Conservation (phyloP, 2,888 invertebrate genomes). For the Pammene aurita region DNA sequence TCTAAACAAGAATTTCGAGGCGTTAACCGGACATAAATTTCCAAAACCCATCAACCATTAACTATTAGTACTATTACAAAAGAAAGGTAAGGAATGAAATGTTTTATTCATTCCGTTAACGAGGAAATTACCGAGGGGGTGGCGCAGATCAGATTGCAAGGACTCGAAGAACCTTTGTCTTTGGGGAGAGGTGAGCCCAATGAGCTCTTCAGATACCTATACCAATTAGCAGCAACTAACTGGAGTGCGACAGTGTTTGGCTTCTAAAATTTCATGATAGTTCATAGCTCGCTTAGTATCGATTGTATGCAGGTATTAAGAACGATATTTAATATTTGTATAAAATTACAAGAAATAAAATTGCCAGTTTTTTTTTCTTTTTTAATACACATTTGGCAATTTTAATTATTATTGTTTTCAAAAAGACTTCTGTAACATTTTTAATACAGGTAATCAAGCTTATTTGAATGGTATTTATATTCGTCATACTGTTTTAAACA, state of each 20-base stretch:
- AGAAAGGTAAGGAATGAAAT: slow-evolving; percentile 82
- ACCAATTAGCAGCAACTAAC: slow-evolving; percentile 73
- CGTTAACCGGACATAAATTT: slow-evolving; percentile 72
- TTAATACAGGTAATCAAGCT: too few relatives aligned
- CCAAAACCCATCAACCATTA: slow-evolving; percentile 81
- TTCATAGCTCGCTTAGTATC: not conserved
- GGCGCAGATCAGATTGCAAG: slow-evolving; percentile 79
- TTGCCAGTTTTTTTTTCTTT: too few relatives aligned
- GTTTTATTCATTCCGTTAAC: slow-evolving; percentile 83
- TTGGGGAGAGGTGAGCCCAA: slow-evolving; percentile 75
- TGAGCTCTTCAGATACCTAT: slow-evolving; percentile 72
- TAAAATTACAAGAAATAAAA: too few relatives aligned
- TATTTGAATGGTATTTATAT: too few relatives aligned
- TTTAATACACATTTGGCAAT: too few relatives aligned
- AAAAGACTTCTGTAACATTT: too few relatives aligned
- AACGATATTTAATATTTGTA: not conserved
- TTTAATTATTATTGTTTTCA: too few relatives aligned
- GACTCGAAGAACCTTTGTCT: slow-evolving; percentile 77
- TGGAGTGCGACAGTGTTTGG: slow-evolving; percentile 46
- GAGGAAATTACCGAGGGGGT: slow-evolving; percentile 81
- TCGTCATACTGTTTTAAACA: too few relatives aligned
- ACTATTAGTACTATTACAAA: slow-evolving; percentile 82
- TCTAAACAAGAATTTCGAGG: slow-evolving; percentile 63
- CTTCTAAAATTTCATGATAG: slow-evolving; percentile 26
- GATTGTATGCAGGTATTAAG: not conserved